Conservation (phyloP, 37 sponge, comb jelly and placozoan genomes). For the Ephydatia muelleri region DNA sequence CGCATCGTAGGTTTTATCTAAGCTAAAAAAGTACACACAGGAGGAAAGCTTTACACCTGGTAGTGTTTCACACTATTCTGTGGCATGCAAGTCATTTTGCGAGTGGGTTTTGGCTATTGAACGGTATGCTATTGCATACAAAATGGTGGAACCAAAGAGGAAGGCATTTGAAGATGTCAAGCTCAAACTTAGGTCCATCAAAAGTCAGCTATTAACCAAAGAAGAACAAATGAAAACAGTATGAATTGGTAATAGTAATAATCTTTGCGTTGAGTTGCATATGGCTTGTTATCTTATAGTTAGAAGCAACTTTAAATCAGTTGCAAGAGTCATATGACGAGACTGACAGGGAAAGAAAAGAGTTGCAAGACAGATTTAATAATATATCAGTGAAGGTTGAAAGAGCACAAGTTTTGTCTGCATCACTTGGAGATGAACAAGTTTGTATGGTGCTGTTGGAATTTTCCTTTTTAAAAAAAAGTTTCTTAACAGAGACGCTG, state of each 20-base stretch:
- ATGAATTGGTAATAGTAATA: not conserved
- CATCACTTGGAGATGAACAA: conserved; percentile 36
- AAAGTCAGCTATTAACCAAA: conserved; percentile 16
- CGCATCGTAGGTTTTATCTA: conserved; percentile 31
- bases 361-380: conserved; percentile 20
- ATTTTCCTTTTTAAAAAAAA: not conserved
- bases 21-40: conserved; percentile 54
- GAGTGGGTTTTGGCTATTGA: conserved; percentile 82
- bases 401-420: conserved; percentile 22
- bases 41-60: conserved; percentile 66
- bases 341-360: conserved; percentile 9
- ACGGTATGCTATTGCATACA: conserved; percentile 58
- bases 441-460: not conserved
- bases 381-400: conserved; percentile 12
- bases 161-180: not conserved
- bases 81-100: conserved; percentile 83
- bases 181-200: conserved; percentile 4
- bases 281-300: not conserved
- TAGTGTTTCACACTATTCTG: conserved; percentile 59
- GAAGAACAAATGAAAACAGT: conserved; percentile 33
- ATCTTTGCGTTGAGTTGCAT: not conserved
- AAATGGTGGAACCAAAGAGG: conserved; percentile 33
- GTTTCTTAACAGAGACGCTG: conserved; percentile 47
- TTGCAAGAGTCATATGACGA: not conserved
- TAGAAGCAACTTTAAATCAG: not conserved